phyloP scores from a whole-genome alignment of 2,888 invertebrate species.

The Nomada ferruginata region DNA sequence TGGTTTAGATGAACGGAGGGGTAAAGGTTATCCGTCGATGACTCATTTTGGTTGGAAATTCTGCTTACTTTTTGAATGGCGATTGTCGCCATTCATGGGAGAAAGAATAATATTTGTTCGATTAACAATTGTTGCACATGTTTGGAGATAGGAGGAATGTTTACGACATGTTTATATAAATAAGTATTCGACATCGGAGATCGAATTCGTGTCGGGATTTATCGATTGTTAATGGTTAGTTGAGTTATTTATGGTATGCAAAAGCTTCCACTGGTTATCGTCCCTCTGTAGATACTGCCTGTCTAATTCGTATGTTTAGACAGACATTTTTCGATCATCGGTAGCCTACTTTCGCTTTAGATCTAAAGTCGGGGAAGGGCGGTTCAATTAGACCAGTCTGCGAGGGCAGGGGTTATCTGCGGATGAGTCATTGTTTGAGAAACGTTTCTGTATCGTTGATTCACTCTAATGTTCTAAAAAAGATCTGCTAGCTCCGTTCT shows the following conservation, averaged over 20 bases:
- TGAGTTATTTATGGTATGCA: neutral
- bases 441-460: conserved; percentile 10
- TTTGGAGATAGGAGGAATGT: too few species aligned
- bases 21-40: conserved; percentile 9
- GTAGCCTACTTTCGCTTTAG: neutral
- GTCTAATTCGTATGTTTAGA: neutral
- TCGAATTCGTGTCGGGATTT: neutral
- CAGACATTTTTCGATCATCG: neutral
- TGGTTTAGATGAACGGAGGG: neutral
- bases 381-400: conserved; percentile 1
- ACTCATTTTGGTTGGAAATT: neutral
- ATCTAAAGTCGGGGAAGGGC: neutral
- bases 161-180: too few species aligned
- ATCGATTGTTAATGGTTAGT: neutral
- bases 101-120: too few species aligned
- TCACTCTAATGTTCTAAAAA: neutral
- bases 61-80: neutral
- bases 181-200: too few species aligned
- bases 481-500: neutral
- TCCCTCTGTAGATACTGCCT: neutral
- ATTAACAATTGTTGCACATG: too few species aligned
- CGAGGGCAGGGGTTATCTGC: conserved; percentile 21
- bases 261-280: neutral
- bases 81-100: neutral
- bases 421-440: conserved; percentile 7